Evolutionary conservation across 2,888 invertebrate genomes (phyloP).

Genomic region (Zaprionus lineosus): DNA sequence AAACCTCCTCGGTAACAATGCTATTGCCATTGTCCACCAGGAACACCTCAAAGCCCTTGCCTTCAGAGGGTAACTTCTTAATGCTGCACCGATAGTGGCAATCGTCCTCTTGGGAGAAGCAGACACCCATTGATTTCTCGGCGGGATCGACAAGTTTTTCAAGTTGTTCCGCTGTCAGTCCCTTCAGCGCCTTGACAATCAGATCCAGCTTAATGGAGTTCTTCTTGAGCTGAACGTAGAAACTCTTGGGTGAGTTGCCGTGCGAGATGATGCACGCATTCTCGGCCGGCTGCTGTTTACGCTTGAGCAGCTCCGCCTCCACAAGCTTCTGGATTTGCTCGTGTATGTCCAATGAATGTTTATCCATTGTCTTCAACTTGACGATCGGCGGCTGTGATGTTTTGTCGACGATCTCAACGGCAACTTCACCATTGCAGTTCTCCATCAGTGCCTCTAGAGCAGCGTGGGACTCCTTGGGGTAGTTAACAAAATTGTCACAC

Average conservation of each 20-base stretch:
- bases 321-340: conserved; percentile 74
- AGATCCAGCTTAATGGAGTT: conserved; percentile 70
- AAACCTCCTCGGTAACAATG: conserved; percentile 84
- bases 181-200: conserved; percentile 73
- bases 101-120: conserved; percentile 85
- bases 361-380: conserved; percentile 59
- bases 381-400: conserved; percentile 65
- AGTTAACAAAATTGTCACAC: conserved; percentile 83
- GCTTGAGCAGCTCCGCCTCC: conserved; percentile 41
- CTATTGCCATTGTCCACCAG: conserved; percentile 88
- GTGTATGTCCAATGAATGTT: conserved; percentile 68
- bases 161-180: conserved; percentile 45
- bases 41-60: conserved; percentile 87
- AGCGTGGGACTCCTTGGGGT: conserved; percentile 60
- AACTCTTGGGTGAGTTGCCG: conserved; percentile 87
- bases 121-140: conserved; percentile 44
- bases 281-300: conserved; percentile 23
- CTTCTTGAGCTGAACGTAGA: conserved; percentile 88
- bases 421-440: conserved; percentile 72
- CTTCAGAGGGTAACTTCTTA: conserved; percentile 87
- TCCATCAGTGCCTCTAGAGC: conserved; percentile 74
- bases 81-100: conserved; percentile 92
- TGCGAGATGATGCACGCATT: conserved; percentile 86
- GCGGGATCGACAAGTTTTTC: conserved; percentile 17
- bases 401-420: conserved; percentile 69